These are phyloP conservation scores for Hirtodrosophila trivittata DNA, from an alignment of 2,888 invertebrate species.

Conservation along the genomic window DNA sequence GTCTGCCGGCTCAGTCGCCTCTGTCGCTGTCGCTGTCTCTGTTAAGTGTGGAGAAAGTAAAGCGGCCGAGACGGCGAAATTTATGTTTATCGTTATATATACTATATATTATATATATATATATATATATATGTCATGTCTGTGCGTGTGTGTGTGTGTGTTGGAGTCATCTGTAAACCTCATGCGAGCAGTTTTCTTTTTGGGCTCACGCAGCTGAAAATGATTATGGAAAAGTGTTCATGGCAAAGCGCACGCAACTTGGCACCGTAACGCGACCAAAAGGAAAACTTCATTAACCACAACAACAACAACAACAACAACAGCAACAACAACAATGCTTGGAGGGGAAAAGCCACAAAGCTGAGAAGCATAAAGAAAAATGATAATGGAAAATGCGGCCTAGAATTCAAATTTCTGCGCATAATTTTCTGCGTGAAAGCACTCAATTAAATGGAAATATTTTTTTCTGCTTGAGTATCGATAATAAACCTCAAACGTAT, in stretches of 20 bases:
- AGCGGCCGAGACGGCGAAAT: constrained; percentile 66
- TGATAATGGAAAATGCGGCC: constrained; percentile 39
- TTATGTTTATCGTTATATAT: constrained; percentile 64
- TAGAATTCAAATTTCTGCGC: constrained; percentile 56
- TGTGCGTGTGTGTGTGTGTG: constrained; percentile 20
- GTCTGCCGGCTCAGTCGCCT: neutral
- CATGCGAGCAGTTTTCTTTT: constrained; percentile 55
- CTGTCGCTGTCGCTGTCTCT: constrained; percentile 8
- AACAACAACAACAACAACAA: constrained; percentile 29
- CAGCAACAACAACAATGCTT: constrained; percentile 34
- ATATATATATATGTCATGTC: constrained; percentile 17
- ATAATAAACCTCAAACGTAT: too few species aligned
- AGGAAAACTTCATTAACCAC: constrained; percentile 50
- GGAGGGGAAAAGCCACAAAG: constrained; percentile 40
- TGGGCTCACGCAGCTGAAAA: constrained; percentile 59
- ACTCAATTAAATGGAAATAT: constrained; percentile 14
- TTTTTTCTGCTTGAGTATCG: neutral
- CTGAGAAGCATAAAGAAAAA: constrained; percentile 11
- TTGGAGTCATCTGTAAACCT: constrained; percentile 30
- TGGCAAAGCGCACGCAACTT: constrained; percentile 60
- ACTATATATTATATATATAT: constrained; percentile 27
- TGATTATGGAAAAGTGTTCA: constrained; percentile 69
- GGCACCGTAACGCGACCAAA: constrained; percentile 41
- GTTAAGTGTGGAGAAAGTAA: constrained; percentile 61
- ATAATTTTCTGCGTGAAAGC: constrained; percentile 47